phyloP scores from a whole-genome alignment of 2,888 invertebrate genomes.

The Altica lythri region DNA sequence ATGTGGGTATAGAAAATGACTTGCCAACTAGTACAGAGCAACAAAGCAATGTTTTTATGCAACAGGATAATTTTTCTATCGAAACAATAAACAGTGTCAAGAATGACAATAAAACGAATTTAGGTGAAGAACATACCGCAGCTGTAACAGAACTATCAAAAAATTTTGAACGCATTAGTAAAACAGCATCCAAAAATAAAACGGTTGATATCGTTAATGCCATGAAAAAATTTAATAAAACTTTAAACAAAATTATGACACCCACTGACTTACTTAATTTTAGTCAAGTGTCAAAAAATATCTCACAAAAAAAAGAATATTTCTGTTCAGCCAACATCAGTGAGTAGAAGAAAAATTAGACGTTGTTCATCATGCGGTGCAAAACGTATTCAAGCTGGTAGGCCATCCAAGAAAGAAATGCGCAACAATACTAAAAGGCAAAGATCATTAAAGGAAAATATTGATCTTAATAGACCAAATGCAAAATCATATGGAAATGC shows the following conservation, averaged over 20 bases:
- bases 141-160: not conserved
- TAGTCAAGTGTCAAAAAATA: not conserved
- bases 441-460: too few relatives aligned
- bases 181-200: not conserved
- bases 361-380: constrained; percentile 11
- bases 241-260: not conserved
- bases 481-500: too few relatives aligned
- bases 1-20: not conserved
- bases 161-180: not conserved
- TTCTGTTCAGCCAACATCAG: constrained; percentile 9
- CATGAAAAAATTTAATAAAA: constrained; percentile 5
- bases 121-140: not conserved
- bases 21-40: too few relatives aligned
- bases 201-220: constrained; percentile 3
- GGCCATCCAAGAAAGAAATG: constrained; percentile 7
- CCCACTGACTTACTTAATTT: not conserved
- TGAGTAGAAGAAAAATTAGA: constrained; percentile 14
- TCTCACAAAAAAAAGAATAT: not conserved
- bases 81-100: not conserved
- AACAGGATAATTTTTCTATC: not conserved
- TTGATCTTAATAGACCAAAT: too few relatives aligned
- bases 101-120: not conserved
- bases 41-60: too few relatives aligned
- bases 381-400: constrained; percentile 13
- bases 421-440: not conserved